Conservation (phyloP, 2,888 invertebrate species). For the Xylota segnis region DNA sequence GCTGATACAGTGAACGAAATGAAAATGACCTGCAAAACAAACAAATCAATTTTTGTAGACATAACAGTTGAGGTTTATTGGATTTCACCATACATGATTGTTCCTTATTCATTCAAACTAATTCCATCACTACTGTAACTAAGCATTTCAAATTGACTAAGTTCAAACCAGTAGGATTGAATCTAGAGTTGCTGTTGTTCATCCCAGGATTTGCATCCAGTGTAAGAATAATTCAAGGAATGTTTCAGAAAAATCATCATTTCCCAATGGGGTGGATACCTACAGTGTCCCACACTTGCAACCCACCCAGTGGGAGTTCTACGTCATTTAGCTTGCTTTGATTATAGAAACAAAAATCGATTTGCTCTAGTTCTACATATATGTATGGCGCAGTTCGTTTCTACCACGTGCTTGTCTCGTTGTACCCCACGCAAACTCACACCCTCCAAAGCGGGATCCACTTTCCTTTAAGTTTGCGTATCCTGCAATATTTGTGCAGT, state of each 20-base stretch:
- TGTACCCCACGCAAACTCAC: conserved; percentile 36
- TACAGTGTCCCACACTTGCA: neutral
- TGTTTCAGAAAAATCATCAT: too few relatives aligned
- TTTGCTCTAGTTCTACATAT: neutral
- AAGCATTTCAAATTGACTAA: too few relatives aligned
- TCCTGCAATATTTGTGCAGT: conserved; percentile 19
- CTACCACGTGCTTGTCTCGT: conserved; percentile 44
- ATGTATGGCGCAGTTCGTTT: conserved; percentile 3
- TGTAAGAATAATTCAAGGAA: too few relatives aligned
- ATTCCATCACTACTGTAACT: too few relatives aligned
- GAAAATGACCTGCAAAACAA: too few relatives aligned
- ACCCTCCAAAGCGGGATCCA: neutral
- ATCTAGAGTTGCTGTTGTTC: neutral
- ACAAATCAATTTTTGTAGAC: too few relatives aligned
- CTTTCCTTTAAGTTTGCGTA: neutral
- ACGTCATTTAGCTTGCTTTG: neutral
- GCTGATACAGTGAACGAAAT: too few relatives aligned
- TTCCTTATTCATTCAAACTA: too few relatives aligned
- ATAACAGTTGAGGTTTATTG: too few relatives aligned
- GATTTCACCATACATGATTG: too few relatives aligned
- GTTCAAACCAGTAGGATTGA: neutral
- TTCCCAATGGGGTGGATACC: neutral
- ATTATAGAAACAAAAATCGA: conserved; percentile 15
- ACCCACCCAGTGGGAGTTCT: neutral
- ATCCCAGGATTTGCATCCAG: neutral